Conservation (phyloP, 2,888 invertebrate species). For the Helobdella robusta region DNA sequence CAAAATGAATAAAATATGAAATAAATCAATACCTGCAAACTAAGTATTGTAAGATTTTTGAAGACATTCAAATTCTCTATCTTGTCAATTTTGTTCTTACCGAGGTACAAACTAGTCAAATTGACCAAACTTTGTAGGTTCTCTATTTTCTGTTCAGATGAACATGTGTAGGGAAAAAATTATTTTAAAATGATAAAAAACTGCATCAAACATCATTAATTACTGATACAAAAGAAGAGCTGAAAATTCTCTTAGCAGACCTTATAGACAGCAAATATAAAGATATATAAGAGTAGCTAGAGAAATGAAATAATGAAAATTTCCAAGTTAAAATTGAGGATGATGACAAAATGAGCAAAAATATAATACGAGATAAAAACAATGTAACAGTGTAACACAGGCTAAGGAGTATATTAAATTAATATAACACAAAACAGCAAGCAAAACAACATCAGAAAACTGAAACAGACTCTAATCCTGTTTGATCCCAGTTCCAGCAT, state of each 20-base stretch:
- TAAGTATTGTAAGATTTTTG: slow-evolving; percentile 66
- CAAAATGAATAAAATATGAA: no score
- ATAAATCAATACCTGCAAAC: slow-evolving; percentile 60
- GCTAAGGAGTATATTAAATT: no score
- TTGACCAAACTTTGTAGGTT: slow-evolving; percentile 68
- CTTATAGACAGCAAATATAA: no score
- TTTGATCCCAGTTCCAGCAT: slow-evolving; percentile 91
- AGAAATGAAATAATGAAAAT: no score
- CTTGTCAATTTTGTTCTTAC: slow-evolving; percentile 85
- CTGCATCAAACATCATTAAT: not conserved
- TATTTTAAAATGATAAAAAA: not conserved
- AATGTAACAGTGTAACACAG: no score
- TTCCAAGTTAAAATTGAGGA: no score
- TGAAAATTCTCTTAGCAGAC: not conserved
- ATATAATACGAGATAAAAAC: no score
- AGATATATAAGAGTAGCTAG: no score
- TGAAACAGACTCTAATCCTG: slow-evolving; percentile 59
- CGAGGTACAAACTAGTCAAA: slow-evolving; percentile 72
- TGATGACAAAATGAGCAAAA: no score
- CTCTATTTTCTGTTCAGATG: slow-evolving; percentile 64
- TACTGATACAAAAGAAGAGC: not conserved
- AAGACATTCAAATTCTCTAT: slow-evolving; percentile 71
- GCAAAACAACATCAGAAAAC: not conserved
- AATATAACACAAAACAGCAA: no score
- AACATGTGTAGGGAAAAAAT: not conserved